phyloP scores from a whole-genome alignment of 1,140 invertebrate genomes.

The Brachionus plicatilis region DNA sequence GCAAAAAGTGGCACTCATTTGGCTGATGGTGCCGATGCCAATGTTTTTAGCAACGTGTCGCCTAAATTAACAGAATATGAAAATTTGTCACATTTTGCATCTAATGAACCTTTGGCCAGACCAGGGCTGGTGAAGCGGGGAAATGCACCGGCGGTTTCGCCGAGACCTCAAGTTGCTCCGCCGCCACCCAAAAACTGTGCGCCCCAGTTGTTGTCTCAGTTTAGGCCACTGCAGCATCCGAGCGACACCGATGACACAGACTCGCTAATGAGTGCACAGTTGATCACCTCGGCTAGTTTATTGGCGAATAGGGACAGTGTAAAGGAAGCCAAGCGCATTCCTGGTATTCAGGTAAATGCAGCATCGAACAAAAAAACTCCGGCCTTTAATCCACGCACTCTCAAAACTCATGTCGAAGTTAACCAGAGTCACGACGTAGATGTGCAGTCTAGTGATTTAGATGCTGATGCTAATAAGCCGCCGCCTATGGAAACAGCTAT shows the following conservation, averaged over 20 bases:
- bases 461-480: slow-evolving; percentile 16
- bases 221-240: not conserved
- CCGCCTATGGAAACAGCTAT: slow-evolving; percentile 39
- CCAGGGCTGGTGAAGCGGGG: not conserved
- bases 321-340: slow-evolving; percentile 1
- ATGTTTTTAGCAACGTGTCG: not conserved
- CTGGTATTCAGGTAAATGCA: not conserved
- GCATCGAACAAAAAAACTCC: not conserved
- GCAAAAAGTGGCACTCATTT: not conserved
- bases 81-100: not conserved
- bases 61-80: slow-evolving; percentile 2
- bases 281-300: slow-evolving; percentile 11
- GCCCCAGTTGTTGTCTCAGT: not conserved
- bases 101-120: not conserved
- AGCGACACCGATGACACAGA: slow-evolving; percentile 5
- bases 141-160: not conserved
- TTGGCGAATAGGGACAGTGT: not conserved
- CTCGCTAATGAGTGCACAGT: slow-evolving; percentile 6
- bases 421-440: slow-evolving; percentile 1
- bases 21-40: not conserved
- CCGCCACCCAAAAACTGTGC: not conserved
- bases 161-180: not conserved
- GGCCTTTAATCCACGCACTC: not conserved
- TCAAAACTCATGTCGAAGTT: not conserved
- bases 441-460: not conserved